Percentiles rank a stretch among this genome's conserved stretches.
phyloP scores from a whole-genome alignment of 92 coral and sea anemone species.

The Heliopora coerulea region DNA sequence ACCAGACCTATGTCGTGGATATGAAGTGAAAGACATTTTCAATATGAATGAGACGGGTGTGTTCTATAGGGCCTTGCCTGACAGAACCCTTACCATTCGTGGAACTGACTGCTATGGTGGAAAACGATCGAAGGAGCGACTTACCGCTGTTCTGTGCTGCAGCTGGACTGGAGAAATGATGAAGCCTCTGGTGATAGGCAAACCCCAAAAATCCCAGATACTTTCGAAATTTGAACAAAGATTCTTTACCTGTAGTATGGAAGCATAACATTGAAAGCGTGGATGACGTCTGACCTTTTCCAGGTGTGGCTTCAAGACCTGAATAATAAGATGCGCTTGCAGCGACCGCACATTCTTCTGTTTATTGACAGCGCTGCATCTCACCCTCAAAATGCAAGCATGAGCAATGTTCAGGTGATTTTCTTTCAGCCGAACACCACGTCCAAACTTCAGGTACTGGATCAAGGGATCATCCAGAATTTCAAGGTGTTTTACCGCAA shows the following conservation, averaged over 20 bases:
- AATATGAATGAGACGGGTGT: slow-evolving; percentile 11
- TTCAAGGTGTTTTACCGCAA: slow-evolving; percentile 45
- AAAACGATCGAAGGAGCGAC: slow-evolving; percentile 40
- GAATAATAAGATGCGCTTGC: slow-evolving; percentile 42
- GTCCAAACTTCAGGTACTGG: slow-evolving; percentile 42
- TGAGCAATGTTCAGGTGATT: slow-evolving; percentile 24
- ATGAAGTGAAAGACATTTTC: slow-evolving; percentile 23
- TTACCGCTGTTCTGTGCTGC: slow-evolving; percentile 46
- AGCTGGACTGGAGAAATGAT: slow-evolving; percentile 44
- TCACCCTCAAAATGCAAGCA: slow-evolving; percentile 37
- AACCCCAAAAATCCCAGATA: slow-evolving; percentile 51
- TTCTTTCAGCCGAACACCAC: slow-evolving; percentile 39
- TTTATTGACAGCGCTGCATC: slow-evolving; percentile 49
- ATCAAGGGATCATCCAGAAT: slow-evolving; percentile 51
- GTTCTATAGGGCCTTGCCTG: slow-evolving; percentile 25
- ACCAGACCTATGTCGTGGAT: slow-evolving; percentile 21
- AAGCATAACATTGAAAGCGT: slow-evolving; percentile 4
- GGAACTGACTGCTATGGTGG: slow-evolving; percentile 48
- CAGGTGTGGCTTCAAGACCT: slow-evolving; percentile 42
- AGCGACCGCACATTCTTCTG: slow-evolving; percentile 35
- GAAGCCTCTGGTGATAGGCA: slow-evolving; percentile 50
- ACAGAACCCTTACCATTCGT: slow-evolving; percentile 15
- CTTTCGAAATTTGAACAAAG: not conserved
- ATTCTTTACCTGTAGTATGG: not conserved
- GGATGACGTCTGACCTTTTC: slow-evolving; percentile 39